These are phyloP conservation scores for Myotis myotis DNA, from an alignment of 2,797 vertebrate species.

Conservation along the genomic window DNA sequence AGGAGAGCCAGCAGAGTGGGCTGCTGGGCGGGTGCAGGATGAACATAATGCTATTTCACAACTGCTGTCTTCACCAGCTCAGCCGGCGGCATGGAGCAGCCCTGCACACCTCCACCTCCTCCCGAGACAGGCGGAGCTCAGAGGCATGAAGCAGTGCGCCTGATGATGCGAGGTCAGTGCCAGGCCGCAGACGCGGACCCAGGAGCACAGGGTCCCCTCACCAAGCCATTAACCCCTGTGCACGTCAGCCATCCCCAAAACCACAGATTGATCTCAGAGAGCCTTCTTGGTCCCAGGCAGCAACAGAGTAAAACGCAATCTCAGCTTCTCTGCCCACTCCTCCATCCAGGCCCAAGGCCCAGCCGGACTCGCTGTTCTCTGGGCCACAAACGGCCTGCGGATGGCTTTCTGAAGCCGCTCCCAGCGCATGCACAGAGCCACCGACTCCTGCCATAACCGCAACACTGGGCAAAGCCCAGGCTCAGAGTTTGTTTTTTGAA, in stretches of 20 bases:
- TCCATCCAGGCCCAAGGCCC: neutral
- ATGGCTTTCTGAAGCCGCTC: conserved; percentile 56
- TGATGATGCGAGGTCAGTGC: rapidly evolving
- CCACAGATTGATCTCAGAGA: neutral
- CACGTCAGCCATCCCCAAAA: rapidly evolving
- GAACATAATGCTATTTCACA: neutral
- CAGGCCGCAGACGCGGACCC: neutral
- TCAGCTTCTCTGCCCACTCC: neutral
- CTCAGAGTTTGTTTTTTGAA: conserved; percentile 55
- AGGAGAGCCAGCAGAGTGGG: neutral
- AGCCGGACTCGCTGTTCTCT: neutral
- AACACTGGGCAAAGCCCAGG: neutral
- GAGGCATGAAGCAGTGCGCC: rapidly evolving
- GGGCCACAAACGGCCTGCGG: conserved; percentile 29
- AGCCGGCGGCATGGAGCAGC: neutral
- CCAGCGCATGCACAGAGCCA: conserved; percentile 21
- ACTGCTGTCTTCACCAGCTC: neutral
- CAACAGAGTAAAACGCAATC: neutral
- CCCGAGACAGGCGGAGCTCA: neutral
- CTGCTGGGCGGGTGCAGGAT: neutral
- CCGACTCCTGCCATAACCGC: conserved; percentile 11
- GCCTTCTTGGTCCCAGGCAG: neutral
- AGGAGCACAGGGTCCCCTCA: neutral
- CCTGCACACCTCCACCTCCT: neutral
- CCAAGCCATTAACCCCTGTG: neutral